These are phyloP conservation scores for Hoplostethus mediterraneus DNA, from an alignment of 2,797 vertebrate species.

Conservation along the genomic window DNA sequence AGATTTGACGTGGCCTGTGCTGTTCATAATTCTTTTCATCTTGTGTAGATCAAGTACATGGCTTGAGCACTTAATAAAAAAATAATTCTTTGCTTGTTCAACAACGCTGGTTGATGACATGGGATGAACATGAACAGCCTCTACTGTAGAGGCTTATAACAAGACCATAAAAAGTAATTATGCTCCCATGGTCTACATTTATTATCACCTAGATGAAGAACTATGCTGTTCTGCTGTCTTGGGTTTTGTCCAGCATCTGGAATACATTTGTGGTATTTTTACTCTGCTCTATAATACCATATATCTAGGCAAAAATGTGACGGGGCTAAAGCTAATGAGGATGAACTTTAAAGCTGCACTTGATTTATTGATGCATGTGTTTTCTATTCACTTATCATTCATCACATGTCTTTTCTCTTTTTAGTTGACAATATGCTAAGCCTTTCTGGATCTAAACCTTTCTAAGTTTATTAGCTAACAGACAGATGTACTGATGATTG, in stretches of 20 bases:
- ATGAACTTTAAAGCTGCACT: constrained; percentile 7
- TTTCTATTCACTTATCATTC: constrained; percentile 16
- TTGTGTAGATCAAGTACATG: constrained; percentile 6
- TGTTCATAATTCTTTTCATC: constrained; percentile 21
- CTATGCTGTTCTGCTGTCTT: background rate
- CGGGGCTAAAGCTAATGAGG: background rate
- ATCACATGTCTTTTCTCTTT: background rate
- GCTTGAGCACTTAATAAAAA: constrained; percentile 8
- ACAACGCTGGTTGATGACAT: constrained; percentile 1
- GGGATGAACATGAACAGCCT: background rate
- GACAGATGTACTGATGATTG: constrained; percentile 48
- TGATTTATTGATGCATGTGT: constrained; percentile 27
- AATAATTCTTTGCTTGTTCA: too few relatives aligned
- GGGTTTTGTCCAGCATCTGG: background rate
- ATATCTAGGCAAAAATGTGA: background rate
- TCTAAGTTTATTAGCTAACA: constrained; percentile 32
- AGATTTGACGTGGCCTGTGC: too few relatives aligned
- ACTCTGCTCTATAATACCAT: constrained; percentile 1
- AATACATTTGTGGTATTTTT: background rate
- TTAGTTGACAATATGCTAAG: constrained; percentile 20
- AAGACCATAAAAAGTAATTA: too few relatives aligned
- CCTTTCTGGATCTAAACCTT: constrained; percentile 8
- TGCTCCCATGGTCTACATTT: background rate
- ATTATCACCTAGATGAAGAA: background rate
- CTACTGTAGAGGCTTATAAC: too few relatives aligned